Evolutionary conservation across 2,888 invertebrate species (phyloP).

Genomic region (Fabriciana adippe): DNA sequence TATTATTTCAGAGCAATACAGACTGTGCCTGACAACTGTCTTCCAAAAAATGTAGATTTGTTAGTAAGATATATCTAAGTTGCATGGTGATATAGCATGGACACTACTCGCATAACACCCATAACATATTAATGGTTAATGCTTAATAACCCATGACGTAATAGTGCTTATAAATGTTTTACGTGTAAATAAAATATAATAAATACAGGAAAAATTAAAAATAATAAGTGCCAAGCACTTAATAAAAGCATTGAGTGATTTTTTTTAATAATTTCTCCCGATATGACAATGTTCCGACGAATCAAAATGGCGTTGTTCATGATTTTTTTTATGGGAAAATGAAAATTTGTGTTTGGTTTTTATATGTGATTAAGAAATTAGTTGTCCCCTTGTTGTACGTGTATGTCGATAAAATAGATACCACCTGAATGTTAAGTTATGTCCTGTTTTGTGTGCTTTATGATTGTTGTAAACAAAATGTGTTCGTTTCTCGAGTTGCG

Average conservation of each 20-base stretch:
- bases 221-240: too few species aligned
- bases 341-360: too few species aligned
- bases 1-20: constrained; percentile 74
- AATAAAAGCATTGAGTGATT: too few species aligned
- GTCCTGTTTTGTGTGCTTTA: constrained; percentile 10
- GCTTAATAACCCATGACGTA: constrained; percentile 12
- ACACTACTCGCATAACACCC: constrained; percentile 17
- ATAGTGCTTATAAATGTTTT: neutral
- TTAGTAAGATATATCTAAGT: constrained; percentile 73
- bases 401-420: too few species aligned
- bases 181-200: neutral
- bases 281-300: too few species aligned
- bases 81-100: constrained; percentile 53
- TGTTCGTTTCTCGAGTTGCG: too few species aligned
- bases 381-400: too few species aligned
- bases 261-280: too few species aligned
- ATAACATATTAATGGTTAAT: constrained; percentile 14
- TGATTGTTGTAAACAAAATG: neutral
- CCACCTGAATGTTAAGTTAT: neutral
- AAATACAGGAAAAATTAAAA: neutral
- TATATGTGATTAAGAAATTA: too few species aligned
- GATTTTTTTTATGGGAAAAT: too few species aligned
- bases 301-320: too few species aligned
- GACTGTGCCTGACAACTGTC: constrained; percentile 79
- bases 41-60: constrained; percentile 82